A percentile compares a stretch with the other conserved stretches of the same genome.
Conservation (phyloP, 2,888 invertebrate species). For the Melanchra persicariae region DNA sequence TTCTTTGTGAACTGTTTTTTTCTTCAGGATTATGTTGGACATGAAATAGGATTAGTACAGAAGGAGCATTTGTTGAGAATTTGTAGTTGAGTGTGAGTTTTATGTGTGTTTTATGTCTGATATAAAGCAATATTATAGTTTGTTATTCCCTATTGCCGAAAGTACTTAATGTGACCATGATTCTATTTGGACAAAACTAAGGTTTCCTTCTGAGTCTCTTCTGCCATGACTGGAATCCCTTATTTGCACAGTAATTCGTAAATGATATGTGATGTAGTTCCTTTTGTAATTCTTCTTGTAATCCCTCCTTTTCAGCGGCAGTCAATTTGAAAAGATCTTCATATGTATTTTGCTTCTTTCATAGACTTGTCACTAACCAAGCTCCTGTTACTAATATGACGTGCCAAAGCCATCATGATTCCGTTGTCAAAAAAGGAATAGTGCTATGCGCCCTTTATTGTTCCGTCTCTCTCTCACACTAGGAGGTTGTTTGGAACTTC, state of each 20-base stretch:
- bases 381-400: background rate
- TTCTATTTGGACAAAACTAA: background rate
- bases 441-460: no score
- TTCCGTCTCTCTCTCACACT: background rate
- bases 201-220: background rate
- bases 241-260: background rate
- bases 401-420: no score
- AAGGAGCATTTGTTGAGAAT: slow-evolving; percentile 27
- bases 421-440: no score
- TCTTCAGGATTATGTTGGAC: slow-evolving; percentile 45
- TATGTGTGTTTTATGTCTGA: slow-evolving; percentile 14
- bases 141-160: background rate
- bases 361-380: background rate
- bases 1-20: slow-evolving; percentile 60
- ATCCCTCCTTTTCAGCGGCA: no score
- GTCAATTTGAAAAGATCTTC: background rate
- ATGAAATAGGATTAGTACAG: slow-evolving; percentile 31
- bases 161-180: no score
- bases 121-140: slow-evolving; percentile 1
- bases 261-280: background rate
- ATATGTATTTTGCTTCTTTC: background rate
- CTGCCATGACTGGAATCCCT: background rate
- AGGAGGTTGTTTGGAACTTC: slow-evolving; percentile 3
- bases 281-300: background rate
- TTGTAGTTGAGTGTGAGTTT: slow-evolving; percentile 17